These are phyloP conservation scores for Myopa tessellatipennis DNA, from an alignment of 2,888 invertebrate species.

Conservation along the genomic window DNA sequence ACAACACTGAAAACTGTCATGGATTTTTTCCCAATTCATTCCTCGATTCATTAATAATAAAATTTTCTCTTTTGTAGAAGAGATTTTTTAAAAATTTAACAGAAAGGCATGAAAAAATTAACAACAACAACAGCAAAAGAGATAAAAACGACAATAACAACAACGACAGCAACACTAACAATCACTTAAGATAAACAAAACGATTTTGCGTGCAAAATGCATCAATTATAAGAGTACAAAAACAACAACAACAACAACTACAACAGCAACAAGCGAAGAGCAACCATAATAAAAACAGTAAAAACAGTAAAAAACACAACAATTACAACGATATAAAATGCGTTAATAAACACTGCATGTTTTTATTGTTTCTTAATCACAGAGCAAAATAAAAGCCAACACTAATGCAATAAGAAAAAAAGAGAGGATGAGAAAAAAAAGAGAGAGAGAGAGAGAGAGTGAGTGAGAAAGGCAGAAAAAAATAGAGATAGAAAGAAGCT, in stretches of 20 bases:
- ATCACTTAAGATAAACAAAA: slow-evolving; percentile 11
- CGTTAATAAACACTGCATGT: background rate
- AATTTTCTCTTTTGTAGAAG: slow-evolving; percentile 11
- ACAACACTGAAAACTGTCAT: background rate
- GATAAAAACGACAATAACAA: background rate
- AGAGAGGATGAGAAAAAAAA: too few relatives aligned
- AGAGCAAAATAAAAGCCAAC: too few relatives aligned
- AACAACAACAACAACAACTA: background rate
- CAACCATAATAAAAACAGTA: background rate
- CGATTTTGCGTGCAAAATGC: slow-evolving; percentile 25
- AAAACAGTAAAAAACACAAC: background rate
- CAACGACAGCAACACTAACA: background rate
- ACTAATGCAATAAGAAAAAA: too few relatives aligned
- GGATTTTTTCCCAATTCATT: slow-evolving; percentile 14
- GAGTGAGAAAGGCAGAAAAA: too few relatives aligned
- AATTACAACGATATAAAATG: background rate
- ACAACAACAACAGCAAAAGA: background rate
- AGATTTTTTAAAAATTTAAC: background rate
- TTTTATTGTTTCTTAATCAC: too few relatives aligned
- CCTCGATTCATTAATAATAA: slow-evolving; percentile 26
- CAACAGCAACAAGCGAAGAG: background rate
- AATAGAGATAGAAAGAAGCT: too few relatives aligned
- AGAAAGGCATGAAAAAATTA: background rate
- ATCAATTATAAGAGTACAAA: slow-evolving; percentile 16
- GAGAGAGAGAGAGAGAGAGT: too few relatives aligned